Base-by-base conservation (phyloP, 2,113 vertebrate species). In the Pionites leucogaster region DNA sequence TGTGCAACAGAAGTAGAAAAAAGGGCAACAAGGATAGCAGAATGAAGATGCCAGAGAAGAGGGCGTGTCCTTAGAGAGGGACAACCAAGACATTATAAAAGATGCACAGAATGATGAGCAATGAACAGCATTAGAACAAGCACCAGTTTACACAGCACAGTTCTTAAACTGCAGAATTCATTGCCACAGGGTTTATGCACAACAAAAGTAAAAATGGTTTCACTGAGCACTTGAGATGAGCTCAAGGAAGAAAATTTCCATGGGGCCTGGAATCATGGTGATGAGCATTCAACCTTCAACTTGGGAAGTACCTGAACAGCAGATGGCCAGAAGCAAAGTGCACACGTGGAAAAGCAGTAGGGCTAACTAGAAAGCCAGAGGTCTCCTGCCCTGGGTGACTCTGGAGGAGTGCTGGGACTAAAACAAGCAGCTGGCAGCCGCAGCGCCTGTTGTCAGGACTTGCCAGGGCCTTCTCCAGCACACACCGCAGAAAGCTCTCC, bases 141-240 rank as follows among this genome's bases (percentile, higher is more conserved):
- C 5, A 29, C 44, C 9, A 17, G 23, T n/a, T n/a, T 85, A 59
- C 39, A 53, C 18, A 64, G 37, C 13, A 50, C 0, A 0, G 29
- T 20, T 64, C 74, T 59, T 57, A 11, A 41, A 37, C 29, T 64
- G 55, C 68, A 75, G 29, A 88, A 46, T n/a, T 50, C 27, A 23
- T 19, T 70, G 77, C 31, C n/a, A 33, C 3, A 8, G 76, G 23
- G 41, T 31, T 92, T 53, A 62, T 6, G n/a, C 42, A 47, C 0
- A 3, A 10, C 55, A 64, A 46, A 88, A 88, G 18, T 33, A 59
- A 18, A 59, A 69, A 22, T 0, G 14, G 29, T 16, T 37, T 83
- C 55, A 33, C 2, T n/a, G 44, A 78, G 29, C 14, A 11, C 42
- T 41, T 41, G 25, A 67, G 39, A 37, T 2, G 17, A 83, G 60